Base-by-base conservation (phyloP, 2,888 invertebrate species). In the Venustoraphidia nigricollis region DNA sequence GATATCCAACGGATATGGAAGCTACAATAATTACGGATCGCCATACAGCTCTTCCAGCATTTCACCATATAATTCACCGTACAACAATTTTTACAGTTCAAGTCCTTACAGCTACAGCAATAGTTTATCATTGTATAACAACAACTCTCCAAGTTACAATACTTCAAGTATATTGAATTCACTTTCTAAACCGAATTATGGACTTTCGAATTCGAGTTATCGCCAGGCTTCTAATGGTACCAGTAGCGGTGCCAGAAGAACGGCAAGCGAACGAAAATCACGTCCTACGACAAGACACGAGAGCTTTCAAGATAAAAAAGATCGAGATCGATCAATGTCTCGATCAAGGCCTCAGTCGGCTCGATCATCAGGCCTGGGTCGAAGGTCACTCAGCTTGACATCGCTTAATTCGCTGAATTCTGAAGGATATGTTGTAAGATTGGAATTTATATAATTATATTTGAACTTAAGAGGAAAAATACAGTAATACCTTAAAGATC, bases 371-470 rank as follows among this genome's bases (percentile, higher is more conserved):
- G 61, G 63, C 36, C 62, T 67, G 72, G 61, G 71, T 57, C 60
- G 71, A 64, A 54, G 79, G 47, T 79, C 80, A 3, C 64, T 78
- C 50, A 82, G 82, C 64, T 73, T 81, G 55, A 79, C 75, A 44
- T 82, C 82, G 10, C 70, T 82, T 52, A 78, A 82, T 58, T 88
- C 88, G 9, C 27, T 27, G 27, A 27, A 27, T 6, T 27, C 27
- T 51, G 88, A 88, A 69, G 88, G 88, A 71, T 89, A 89, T 62
- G 78, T 77, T 73, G 89, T 89, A 84, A 75, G 85, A 67, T 45
- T 50, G 14, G 10, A 6, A 27, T 5, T 27, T 27, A 27, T 27
- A 6, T 27, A 27, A 27, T 27, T 27, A 6, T 27, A 27, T 27
- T 27, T 5, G 27, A 27, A 27, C 17, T 27, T 27, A 6, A 3